These are phyloP conservation scores for Arrhopalites spinosus DNA, from an alignment of 2,888 invertebrate genomes.

Conservation along the genomic window DNA sequence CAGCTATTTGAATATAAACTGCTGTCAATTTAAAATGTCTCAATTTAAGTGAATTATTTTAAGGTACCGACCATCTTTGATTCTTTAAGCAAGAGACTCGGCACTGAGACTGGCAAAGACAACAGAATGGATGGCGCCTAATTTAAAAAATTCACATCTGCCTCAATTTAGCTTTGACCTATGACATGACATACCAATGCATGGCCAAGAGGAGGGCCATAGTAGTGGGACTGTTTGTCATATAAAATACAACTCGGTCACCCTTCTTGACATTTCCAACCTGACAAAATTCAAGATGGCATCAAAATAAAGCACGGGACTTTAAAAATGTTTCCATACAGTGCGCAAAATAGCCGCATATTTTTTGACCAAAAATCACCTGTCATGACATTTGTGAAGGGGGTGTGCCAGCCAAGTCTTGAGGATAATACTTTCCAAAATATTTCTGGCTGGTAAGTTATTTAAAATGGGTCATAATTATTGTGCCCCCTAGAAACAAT, in stretches of 20 bases:
- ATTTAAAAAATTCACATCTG: too few relatives aligned
- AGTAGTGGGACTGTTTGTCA: conserved; percentile 61
- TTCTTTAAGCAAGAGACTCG: conserved; percentile 61
- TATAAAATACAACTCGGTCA: conserved; percentile 62
- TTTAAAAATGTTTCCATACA: background rate
- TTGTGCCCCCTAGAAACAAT: too few relatives aligned
- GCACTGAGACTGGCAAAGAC: conserved; percentile 64
- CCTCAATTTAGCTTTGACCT: too few relatives aligned
- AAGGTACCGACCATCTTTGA: conserved; percentile 60
- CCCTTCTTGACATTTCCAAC: conserved; percentile 59
- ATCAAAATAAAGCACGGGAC: too few relatives aligned
- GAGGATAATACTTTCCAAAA: conserved; percentile 51
- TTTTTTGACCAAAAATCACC: conserved; percentile 51
- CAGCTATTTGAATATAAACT: too few relatives aligned
- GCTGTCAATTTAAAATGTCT: too few relatives aligned
- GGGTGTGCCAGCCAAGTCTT: conserved; percentile 50
- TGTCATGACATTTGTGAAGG: conserved; percentile 40
- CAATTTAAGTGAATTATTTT: too few relatives aligned
- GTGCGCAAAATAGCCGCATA: conserved; percentile 50
- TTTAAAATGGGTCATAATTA: too few relatives aligned
- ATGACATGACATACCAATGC: conserved; percentile 59
- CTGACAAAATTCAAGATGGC: too few relatives aligned
- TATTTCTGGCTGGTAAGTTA: conserved; percentile 48
- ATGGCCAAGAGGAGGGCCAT: conserved; percentile 62
- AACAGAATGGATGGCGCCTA: conserved; percentile 61